Base-by-base conservation (phyloP, 2,888 invertebrate genomes). In the Pogonocherus hispidulus region DNA sequence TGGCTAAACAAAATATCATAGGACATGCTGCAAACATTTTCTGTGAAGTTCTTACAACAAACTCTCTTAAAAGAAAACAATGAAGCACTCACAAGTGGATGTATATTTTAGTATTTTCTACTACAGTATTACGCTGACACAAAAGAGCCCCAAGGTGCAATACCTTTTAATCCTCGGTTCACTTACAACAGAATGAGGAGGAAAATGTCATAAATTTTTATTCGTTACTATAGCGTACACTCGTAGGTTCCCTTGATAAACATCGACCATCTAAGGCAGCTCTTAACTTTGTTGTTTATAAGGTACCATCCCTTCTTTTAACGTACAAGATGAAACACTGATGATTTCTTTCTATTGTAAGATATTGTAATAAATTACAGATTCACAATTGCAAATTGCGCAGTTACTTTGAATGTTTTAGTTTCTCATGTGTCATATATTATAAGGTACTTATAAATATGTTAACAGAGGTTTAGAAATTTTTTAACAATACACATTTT, bases 161-260 rank as follows among this genome's bases (percentile, higher is more conserved):
- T 57, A 57, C 57, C 57, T 57, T 46, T 57, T 57, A 57, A 19
- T 44, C 44, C 27, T 27, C 11, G 9, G 27, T 14, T 23, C 46
- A 22, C 16, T 57, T 57, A 23, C 57, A 46, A 27, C 4, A 46
- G 16, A 46, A 57, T 57, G 57, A 18, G 14, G 23, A 22, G 22
- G 41, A 44, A 56, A 55, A 55, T 55, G 37, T 47, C 27, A 52
- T 57, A 57, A 46, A 57, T 57, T 57, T 57, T 57, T 57, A 57
- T 57, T 57, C 46, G 44, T 23, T 44, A 57, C 23, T 27, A 3
- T 41, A 23, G 44, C 23, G 22, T 46, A 44, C 18, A 20, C 57
- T 18, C 57, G 9, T 57, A 44, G 46, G 14, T 57, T 16, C n/a
- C 46, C 57, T 57, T 57, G 57, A 46, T 57, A 46, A 57, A 57